Base-by-base conservation (phyloP, 2,888 invertebrate genomes). In the Linnaemya tessellans region DNA sequence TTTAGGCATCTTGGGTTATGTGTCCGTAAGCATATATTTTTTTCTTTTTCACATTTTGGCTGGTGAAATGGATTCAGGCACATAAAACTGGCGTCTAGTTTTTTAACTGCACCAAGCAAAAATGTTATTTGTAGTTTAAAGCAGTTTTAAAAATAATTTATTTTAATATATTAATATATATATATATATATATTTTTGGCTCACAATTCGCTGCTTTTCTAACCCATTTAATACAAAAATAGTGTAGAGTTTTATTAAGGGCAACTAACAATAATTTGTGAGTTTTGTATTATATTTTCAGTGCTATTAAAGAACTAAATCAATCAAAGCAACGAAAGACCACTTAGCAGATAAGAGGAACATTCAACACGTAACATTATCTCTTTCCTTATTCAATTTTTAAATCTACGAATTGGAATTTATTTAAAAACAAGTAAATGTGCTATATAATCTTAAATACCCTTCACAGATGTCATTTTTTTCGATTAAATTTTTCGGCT, bases 81-180 rank as follows among this genome's bases (percentile, higher is more conserved):
- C 64, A 84, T 62, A 51, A 74, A 71, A 65, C 25, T 85, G 84
- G 84, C 84, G 84, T 82, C 84, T 79, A 49, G 56, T 82, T 81
- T 85, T 79, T 85, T 85, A 85, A 85, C 74, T 79, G 79, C 62
- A 3, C 62, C 41, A 30, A 15, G 5, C 49, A 56, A 30, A 49
- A 43, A 20, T 58, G 13, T 64, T 62, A 62, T 70, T 73, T 80
- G 54, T 70, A 18, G 78, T 25, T 78, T 25, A 7, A 60, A 5
- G 41, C 22, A 51, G 41, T 20, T 58, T 68, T 15, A 41, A 35
- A 60, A 60, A 1, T 18, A n/a, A 9, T 49, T 10, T 25, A 5
- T 5, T 30, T 54, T 13, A 18, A 41, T 18, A 25, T 38, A 51
- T 62, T 62, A 49, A 49, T 7, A 18, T 15, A 20, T n/a, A n/a